These are phyloP conservation scores for Papilio aristodemus DNA, from an alignment of 1,140 invertebrate species.

Conservation along the genomic window DNA sequence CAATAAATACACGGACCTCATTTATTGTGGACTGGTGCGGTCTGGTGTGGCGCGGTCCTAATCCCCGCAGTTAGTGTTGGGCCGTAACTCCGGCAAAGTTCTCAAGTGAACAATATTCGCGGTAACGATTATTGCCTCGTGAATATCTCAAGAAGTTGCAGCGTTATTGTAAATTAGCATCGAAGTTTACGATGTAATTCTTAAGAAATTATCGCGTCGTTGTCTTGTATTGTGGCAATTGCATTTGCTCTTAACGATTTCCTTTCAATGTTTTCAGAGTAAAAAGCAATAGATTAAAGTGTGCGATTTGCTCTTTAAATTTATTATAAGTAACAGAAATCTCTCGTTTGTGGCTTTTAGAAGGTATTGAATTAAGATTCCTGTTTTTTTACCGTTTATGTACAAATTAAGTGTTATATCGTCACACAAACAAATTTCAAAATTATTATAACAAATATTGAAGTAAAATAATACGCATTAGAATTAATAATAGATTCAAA, in stretches of 20 bases:
- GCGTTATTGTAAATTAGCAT: constrained; percentile 35
- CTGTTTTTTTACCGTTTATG: too few relatives aligned
- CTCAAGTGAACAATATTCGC: constrained; percentile 34
- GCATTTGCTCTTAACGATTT: not conserved
- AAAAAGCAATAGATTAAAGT: not conserved
- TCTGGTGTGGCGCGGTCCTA: constrained; percentile 6
- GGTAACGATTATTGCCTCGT: constrained; percentile 44
- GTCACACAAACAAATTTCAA: too few relatives aligned
- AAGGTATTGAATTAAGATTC: too few relatives aligned
- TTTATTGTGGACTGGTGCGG: not conserved
- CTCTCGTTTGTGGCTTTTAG: not conserved
- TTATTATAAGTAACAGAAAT: not conserved
- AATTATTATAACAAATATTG: too few relatives aligned
- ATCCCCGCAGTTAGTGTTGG: constrained; percentile 12
- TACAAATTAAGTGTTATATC: too few relatives aligned
- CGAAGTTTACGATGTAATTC: constrained; percentile 21
- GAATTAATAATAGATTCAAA: not conserved
- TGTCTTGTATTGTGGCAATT: constrained; percentile 9
- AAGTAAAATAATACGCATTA: not conserved
- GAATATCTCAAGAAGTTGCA: constrained; percentile 40
- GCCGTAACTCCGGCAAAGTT: constrained; percentile 33
- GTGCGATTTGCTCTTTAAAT: not conserved
- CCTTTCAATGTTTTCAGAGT: not conserved
- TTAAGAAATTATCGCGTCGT: constrained; percentile 20
- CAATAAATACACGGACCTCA: not conserved